These are phyloP conservation scores for Lonchura striata DNA, from an alignment of 2,113 vertebrate genomes.

Conservation along the genomic window DNA sequence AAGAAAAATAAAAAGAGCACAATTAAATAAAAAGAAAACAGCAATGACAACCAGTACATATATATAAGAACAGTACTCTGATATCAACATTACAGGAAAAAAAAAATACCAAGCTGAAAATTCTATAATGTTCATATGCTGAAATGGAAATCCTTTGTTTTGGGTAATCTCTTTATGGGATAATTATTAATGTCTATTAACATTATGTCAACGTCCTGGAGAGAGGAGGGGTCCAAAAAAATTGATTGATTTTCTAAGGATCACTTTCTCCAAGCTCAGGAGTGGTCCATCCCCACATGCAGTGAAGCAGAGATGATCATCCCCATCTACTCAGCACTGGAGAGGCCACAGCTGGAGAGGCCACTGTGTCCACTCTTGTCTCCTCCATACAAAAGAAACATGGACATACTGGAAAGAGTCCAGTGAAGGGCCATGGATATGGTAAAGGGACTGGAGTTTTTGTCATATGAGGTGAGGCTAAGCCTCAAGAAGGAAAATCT, in stretches of 20 bases:
- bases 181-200: background rate
- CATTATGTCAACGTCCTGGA: background rate
- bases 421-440: background rate
- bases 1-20: background rate
- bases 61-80: background rate
- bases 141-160: background rate
- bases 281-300: background rate
- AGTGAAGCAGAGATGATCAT: background rate
- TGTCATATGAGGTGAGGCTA: background rate
- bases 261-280: background rate
- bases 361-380: background rate
- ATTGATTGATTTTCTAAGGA: background rate
- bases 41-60: background rate
- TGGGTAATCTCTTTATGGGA: background rate
- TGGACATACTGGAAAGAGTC: background rate
- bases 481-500: background rate
- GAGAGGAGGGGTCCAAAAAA: background rate
- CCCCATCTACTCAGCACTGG: background rate
- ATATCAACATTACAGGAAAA: background rate
- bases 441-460: background rate
- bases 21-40: background rate
- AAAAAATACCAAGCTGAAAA: background rate
- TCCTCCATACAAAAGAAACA: background rate
- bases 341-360: background rate
- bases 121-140: background rate